phyloP scores from a whole-genome alignment of 2,888 invertebrate genomes.

The Neria commutata region DNA sequence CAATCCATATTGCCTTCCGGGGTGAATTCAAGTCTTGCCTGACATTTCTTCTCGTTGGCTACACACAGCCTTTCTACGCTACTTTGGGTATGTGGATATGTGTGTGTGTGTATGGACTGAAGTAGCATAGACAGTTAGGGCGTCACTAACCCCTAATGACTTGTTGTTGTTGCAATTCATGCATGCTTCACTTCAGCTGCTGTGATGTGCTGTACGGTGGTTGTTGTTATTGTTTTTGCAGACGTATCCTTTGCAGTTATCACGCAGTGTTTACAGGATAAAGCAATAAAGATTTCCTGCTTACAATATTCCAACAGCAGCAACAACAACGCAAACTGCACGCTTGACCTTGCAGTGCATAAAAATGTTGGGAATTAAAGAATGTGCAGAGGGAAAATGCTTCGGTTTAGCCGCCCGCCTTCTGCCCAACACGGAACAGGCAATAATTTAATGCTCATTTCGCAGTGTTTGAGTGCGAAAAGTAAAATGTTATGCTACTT shows the following conservation, averaged over 20 bases:
- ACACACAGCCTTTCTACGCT: too few relatives aligned
- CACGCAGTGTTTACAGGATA: slow-evolving; percentile 1
- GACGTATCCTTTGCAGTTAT: neutral
- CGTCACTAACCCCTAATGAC: slow-evolving; percentile 12
- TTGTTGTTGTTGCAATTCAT: neutral
- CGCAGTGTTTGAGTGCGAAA: too few relatives aligned
- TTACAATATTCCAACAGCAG: slow-evolving; percentile 17
- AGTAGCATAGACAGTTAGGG: too few relatives aligned
- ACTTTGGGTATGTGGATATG: too few relatives aligned
- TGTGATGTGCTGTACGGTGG: neutral
- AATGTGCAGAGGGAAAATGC: neutral
- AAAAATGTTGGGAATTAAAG: slow-evolving; percentile 1
- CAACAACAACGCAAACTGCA: neutral
- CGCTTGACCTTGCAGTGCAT: neutral
- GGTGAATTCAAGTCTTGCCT: too few relatives aligned
- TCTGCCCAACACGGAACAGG: too few relatives aligned
- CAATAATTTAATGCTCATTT: too few relatives aligned
- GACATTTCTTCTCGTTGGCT: too few relatives aligned
- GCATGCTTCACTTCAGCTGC: neutral
- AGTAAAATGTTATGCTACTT: too few relatives aligned
- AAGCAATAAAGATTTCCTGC: slow-evolving; percentile 31
- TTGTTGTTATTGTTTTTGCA: neutral
- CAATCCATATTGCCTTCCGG: too few relatives aligned
- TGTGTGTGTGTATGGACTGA: too few relatives aligned
- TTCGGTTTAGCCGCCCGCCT: neutral